Base-by-base conservation (phyloP, 1,140 invertebrate genomes). In the Penaeus vannamei region DNA sequence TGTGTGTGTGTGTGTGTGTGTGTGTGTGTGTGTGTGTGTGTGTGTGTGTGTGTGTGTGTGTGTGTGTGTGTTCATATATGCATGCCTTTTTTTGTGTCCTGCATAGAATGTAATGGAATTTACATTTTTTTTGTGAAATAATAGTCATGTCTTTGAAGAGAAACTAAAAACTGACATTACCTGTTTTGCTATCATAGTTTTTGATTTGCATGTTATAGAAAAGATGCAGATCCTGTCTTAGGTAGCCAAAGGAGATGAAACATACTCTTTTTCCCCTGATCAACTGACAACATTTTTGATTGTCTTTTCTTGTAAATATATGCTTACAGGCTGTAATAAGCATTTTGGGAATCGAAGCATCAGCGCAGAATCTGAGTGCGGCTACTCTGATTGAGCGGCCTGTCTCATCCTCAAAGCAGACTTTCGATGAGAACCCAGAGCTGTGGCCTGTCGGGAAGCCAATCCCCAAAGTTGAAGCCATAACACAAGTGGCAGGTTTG, bases 381-480 rank as follows among this genome's bases (percentile, higher is more conserved):
- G 94, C 93, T 0, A 89, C 90, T 2, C 64, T 95, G 2, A 90
- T 96, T 23, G 79, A 82, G 53, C 77, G 91, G 83, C 94, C 97
- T 32, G 94, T 94, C 0, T 87, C 97, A 1, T 97, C 96, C 0
- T 97, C 96, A 2, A 94, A 93, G 20, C 97, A 97, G 92, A 94
- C 94, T 19, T 97, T 94, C 92, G 95, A 96, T 85, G 96, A 95
- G 0, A 94, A 96, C 90, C 94, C 95, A 91, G 93, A 95, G n/a
- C 91, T 95, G 76, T 98, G 96, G 94, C 97, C 97, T 0, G 92
- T 98, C 1, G 97, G 95, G 90, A 93, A 98, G 92, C 95, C 97
- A 0, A 92, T 97, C 46, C 93, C 94, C 2, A 98, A 98, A 93
- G 89, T 97, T 14, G 97, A 97, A 93, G 95, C 95, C 3, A 91